Conservation (phyloP, 2,797 vertebrate species). For the Holocentrus rufus region DNA sequence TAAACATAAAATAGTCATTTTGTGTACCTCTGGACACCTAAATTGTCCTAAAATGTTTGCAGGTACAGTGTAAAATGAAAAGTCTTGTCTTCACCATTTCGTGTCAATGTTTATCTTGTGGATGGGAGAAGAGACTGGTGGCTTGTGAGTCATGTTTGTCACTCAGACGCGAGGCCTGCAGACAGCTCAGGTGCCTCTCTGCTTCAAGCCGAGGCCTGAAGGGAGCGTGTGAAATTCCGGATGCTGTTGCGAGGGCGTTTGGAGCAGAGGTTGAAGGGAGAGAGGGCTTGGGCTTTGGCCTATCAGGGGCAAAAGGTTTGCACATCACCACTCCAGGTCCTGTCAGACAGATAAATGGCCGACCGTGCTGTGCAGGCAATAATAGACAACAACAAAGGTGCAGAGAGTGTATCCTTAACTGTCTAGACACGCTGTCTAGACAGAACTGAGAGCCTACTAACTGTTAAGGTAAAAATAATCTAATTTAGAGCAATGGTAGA, state of each 20-base stretch:
- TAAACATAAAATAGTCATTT: conserved; percentile 5
- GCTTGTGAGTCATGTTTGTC: conserved; percentile 56
- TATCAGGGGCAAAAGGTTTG: conserved; percentile 36
- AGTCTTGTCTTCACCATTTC: not conserved
- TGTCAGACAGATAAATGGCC: conserved; percentile 44
- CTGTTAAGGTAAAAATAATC: conserved; percentile 23
- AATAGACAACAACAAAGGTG: conserved; percentile 34
- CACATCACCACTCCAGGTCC: conserved; percentile 34
- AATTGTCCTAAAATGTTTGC: conserved; percentile 36
- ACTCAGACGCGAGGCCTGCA: conserved; percentile 42
- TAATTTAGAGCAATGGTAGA: not conserved
- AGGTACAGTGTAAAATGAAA: not conserved
- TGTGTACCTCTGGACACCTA: not conserved
- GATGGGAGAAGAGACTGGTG: conserved; percentile 23
- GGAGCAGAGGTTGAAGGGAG: conserved; percentile 60
- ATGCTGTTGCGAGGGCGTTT: conserved; percentile 65
- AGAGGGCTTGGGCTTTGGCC: conserved; percentile 37
- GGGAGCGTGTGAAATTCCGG: conserved; percentile 77
- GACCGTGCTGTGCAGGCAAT: conserved; percentile 39
- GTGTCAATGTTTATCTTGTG: conserved; percentile 38
- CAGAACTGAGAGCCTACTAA: not conserved
- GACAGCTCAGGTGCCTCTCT: conserved; percentile 50
- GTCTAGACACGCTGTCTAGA: conserved; percentile 58
- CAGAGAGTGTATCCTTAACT: not conserved
- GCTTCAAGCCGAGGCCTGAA: conserved; percentile 32